Evolutionary conservation across 2,797 vertebrate genomes (phyloP), one percentile per base, ranked within the genome.

Genomic region (Sebastes hubbsi): DNA sequence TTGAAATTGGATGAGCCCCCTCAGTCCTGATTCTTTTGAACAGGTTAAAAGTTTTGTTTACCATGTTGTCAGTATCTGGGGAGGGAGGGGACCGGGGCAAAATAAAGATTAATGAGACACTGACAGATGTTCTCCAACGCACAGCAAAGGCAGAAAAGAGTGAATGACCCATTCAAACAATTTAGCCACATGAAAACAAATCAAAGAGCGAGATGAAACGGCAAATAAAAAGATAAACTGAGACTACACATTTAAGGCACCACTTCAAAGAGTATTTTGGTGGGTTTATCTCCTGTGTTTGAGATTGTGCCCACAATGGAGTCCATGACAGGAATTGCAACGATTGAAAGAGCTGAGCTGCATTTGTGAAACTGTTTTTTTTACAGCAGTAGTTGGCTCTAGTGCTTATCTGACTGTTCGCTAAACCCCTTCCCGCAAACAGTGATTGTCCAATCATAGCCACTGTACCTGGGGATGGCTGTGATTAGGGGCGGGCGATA

Each of bases 31-130:
- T 78, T 80, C 72, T 49, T 20, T 24, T 32, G 10, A 60, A 55
- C 6, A 65, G 32, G 25, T 49, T 46, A 59, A 72, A 72, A 2
- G 11, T 42, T 82, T 75, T 76, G 12, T 30, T 24, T 36, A 42
- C 20, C 16, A 61, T 8, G 58, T 27, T 75, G 62, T 20, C 59
- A 36, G 42, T 16, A 46, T 7, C 20, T 72, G 29, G 14, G 27
- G 36, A 55, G 20, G 25, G 12, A 79, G 22, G 2, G 18, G 54
- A 6, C 4, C 1, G 29, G 55, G 54, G 46, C 25, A 4, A 74
- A 61, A 30, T 60, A 9, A 25, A 24, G 64, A 81, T 87, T 27
- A 80, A 67, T 13, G 11, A n/a, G 80, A 74, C 22, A 18, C 7
- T 32, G 24, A 13, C 63, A 36, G 59, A 54, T 10, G 5, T 16